Evolutionary conservation across 1,140 invertebrate genomes (phyloP).

Genomic region (Rhynchophorus ferrugineus): DNA sequence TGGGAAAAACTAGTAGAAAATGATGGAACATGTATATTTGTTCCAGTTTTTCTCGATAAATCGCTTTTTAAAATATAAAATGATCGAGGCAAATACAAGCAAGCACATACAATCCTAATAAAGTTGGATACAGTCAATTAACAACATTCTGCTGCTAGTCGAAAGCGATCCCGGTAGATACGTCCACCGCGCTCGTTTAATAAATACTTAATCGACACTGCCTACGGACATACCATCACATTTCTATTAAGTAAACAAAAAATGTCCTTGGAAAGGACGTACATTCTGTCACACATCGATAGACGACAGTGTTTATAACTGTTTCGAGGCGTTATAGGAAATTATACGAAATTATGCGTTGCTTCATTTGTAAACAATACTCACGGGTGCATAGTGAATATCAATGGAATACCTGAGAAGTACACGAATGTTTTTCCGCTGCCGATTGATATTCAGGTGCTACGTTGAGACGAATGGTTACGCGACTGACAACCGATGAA

Average conservation of each 20-base stretch:
- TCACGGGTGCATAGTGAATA: conserved; percentile 13
- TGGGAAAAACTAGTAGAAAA: too few relatives aligned
- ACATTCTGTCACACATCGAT: conserved; percentile 24
- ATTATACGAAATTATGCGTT: conserved; percentile 16
- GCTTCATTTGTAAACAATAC: conserved; percentile 31
- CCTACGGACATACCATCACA: conserved; percentile 22
- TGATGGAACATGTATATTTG: too few relatives aligned
- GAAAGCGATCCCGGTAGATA: too few relatives aligned
- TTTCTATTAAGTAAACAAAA: conserved; percentile 26
- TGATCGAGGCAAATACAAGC: too few relatives aligned
- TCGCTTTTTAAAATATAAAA: too few relatives aligned
- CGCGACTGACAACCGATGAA: conserved; percentile 4
- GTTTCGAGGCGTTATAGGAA: conserved; percentile 15
- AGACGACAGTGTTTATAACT: conserved; percentile 21
- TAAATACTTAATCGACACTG: conserved; percentile 11
- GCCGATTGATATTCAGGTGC: conserved; percentile 7
- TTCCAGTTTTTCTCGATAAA: too few relatives aligned
- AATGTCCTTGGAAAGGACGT: conserved; percentile 33
- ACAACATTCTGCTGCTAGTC: too few relatives aligned
- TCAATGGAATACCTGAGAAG: conserved; percentile 16
- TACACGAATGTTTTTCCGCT: conserved; percentile 9
- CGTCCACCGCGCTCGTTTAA: too few relatives aligned
- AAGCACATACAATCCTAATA: too few relatives aligned
- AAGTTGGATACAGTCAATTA: too few relatives aligned
- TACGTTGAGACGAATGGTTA: neutral